A percentile compares a stretch with the other conserved stretches of the same genome.
Evolutionary conservation across 2,113 vertebrate species (phyloP).

Genomic region (Callaeas wilsoni): DNA sequence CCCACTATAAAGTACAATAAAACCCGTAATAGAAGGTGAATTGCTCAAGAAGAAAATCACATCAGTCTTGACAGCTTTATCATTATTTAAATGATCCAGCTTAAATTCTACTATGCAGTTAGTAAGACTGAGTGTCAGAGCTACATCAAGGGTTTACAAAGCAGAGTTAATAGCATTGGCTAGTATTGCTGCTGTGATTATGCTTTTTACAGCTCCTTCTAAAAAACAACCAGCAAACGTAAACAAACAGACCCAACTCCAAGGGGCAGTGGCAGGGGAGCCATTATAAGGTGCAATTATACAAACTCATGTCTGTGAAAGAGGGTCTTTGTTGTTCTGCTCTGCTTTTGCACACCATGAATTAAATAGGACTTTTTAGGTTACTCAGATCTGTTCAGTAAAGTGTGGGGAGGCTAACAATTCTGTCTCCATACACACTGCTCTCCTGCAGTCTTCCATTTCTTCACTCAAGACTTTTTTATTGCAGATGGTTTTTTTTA

Average conservation of each 20-base stretch:
- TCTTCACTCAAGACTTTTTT: background rate
- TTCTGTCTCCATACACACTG: background rate
- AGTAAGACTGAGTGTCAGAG: slow-evolving; percentile 41
- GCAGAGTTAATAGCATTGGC: slow-evolving; percentile 3
- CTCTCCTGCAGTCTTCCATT: background rate
- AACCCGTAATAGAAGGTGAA: slow-evolving; percentile 62
- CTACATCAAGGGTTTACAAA: background rate
- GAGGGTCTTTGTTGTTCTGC: background rate
- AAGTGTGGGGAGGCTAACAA: background rate
- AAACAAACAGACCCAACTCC: slow-evolving; percentile 4
- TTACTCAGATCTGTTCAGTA: background rate
- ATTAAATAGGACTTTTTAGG: background rate
- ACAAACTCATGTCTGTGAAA: background rate
- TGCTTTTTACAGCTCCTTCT: background rate
- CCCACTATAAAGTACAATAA: slow-evolving; percentile 64
- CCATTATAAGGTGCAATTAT: background rate
- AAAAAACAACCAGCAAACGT: background rate
- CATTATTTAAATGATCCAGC: slow-evolving; percentile 69
- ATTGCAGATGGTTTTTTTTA: background rate
- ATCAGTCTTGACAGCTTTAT: slow-evolving; percentile 65
- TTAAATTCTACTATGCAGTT: slow-evolving; percentile 57
- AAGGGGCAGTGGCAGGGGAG: background rate
- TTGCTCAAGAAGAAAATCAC: slow-evolving; percentile 68
- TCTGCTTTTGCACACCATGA: background rate
- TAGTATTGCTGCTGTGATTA: background rate